Evolutionary conservation across 2,797 vertebrate genomes (phyloP).

Genomic region (Hippoglossus hippoglossus): DNA sequence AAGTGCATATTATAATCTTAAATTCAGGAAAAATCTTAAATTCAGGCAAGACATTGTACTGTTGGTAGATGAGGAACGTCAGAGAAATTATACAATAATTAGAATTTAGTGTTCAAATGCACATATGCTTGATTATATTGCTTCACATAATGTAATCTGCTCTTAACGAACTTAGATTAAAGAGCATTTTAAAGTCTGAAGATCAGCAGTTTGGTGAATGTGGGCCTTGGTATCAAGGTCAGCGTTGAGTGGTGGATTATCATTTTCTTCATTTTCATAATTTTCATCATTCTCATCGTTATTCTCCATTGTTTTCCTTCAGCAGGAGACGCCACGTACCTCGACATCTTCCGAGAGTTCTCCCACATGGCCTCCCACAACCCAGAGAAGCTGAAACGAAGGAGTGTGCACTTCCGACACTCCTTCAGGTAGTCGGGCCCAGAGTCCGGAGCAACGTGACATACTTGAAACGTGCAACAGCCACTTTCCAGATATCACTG

Average conservation of each 20-base stretch:
- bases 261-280: slow-evolving; percentile 3
- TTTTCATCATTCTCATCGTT: not conserved
- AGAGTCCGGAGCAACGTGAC: not conserved
- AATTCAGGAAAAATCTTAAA: too few relatives aligned
- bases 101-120: too few relatives aligned
- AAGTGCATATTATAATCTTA: too few relatives aligned
- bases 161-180: too few relatives aligned
- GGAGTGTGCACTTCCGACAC: slow-evolving; percentile 88
- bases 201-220: not conserved
- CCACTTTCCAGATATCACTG: slow-evolving; percentile 28
- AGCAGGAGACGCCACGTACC: slow-evolving; percentile 90
- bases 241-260: not conserved
- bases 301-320: slow-evolving; percentile 19
- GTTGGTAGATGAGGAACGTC: too few relatives aligned
- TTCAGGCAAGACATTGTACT: too few relatives aligned
- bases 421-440: slow-evolving; percentile 80
- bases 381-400: slow-evolving; percentile 91
- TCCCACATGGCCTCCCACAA: slow-evolving; percentile 94
- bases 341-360: slow-evolving; percentile 92
- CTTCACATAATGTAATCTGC: too few relatives aligned
- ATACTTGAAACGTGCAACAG: slow-evolving; percentile 53
- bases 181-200: too few relatives aligned
- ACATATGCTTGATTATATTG: too few relatives aligned
- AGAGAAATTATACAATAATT: too few relatives aligned
- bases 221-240: not conserved